A percentile compares a stretch with the other conserved stretches of the same genome.
These are phyloP conservation scores for Cettia cetti DNA, from an alignment of 2,113 vertebrate genomes.

Conservation along the genomic window DNA sequence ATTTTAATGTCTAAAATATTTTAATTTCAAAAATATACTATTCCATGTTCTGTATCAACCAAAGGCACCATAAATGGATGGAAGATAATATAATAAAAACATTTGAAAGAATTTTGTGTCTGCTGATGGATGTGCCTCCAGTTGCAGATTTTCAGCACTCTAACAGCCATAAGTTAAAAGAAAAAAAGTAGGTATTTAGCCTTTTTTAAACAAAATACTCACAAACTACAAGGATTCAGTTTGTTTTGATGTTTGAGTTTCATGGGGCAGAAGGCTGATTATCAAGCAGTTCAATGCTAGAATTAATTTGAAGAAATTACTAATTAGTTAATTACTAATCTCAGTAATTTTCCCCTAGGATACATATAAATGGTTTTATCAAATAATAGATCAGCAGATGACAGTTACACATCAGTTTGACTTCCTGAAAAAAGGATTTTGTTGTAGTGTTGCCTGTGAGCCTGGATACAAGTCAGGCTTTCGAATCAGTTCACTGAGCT, in stretches of 20 bases:
- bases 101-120: neutral
- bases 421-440: neutral
- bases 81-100: neutral
- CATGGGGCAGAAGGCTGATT: neutral
- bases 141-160: neutral
- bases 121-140: neutral
- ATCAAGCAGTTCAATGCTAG: neutral
- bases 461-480: neutral
- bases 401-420: neutral
- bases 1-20: neutral
- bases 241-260: neutral
- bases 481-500: neutral
- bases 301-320: neutral
- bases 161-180: neutral
- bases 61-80: neutral
- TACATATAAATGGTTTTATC: neutral
- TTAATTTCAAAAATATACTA: rapidly evolving
- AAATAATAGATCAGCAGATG: neutral
- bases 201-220: neutral
- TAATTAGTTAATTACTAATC: neutral
- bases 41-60: neutral
- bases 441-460: neutral
- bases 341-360: neutral
- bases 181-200: neutral
- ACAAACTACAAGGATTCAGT: neutral